These are phyloP conservation scores for Strongylocentrotus purpuratus DNA, from an alignment of 35 echinoderm and acorn worm species.

Conservation along the genomic window DNA sequence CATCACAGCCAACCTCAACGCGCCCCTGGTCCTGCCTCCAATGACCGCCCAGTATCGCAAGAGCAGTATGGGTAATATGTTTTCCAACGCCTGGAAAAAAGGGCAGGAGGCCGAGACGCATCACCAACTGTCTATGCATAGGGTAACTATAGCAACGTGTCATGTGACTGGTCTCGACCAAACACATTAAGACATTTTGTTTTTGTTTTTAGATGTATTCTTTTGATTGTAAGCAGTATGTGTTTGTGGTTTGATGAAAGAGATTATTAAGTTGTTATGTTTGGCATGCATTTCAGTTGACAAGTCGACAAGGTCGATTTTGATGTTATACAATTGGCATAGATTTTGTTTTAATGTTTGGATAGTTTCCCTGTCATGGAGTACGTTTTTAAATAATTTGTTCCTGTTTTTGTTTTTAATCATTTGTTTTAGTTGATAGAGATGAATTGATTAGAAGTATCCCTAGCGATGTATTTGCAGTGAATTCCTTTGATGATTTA, in stretches of 20 bases:
- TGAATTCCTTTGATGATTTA: not conserved
- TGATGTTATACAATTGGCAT: not conserved
- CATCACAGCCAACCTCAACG: slow-evolving; percentile 38
- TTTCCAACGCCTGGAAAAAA: slow-evolving; percentile 90
- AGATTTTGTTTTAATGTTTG: not conserved
- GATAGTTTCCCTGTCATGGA: not conserved
- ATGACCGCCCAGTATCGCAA: slow-evolving; percentile 57
- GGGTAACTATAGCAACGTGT: slow-evolving; percentile 27
- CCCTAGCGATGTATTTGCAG: not conserved
- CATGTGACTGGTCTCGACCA: slow-evolving; percentile 22
- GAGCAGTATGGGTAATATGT: slow-evolving; percentile 82
- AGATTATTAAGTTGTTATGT: not conserved
- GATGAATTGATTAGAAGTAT: too few relatives aligned
- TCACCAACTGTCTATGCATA: slow-evolving; percentile 25
- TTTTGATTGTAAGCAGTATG: not conserved
- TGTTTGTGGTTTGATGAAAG: not conserved
- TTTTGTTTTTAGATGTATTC: not conserved
- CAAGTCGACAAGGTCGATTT: not conserved
- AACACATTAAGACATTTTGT: not conserved
- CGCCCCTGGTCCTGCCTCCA: slow-evolving; percentile 28
- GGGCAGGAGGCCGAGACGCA: slow-evolving; percentile 64
- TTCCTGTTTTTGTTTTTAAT: too few relatives aligned
- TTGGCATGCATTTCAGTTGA: not conserved
- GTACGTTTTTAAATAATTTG: too few relatives aligned
- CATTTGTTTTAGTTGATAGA: too few relatives aligned